phyloP scores from a whole-genome alignment of 2,797 vertebrate species.

The Lepus oiostolus region DNA sequence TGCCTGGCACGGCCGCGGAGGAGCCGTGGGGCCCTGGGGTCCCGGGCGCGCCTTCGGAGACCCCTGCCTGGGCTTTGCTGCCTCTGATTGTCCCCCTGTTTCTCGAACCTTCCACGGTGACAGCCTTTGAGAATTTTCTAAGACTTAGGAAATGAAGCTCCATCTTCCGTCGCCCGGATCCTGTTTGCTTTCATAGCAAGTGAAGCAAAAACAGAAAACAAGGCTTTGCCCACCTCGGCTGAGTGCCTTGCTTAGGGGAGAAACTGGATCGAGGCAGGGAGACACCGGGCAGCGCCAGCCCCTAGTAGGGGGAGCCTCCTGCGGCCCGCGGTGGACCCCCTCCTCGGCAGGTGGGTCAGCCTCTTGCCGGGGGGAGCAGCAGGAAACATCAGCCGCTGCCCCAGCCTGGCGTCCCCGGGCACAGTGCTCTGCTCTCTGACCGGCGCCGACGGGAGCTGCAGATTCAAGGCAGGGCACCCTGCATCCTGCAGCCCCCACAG shows the following conservation, averaged over 20 bases:
- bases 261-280: not conserved
- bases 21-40: not conserved
- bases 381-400: no score
- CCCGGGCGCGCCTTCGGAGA: not conserved
- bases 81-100: not conserved
- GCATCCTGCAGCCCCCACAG: not conserved
- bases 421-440: not conserved
- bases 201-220: not conserved
- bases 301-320: not conserved
- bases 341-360: no score
- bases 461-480: not conserved
- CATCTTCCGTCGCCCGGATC: not conserved
- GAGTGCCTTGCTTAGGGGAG: not conserved
- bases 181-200: slow-evolving; percentile 3
- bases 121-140: slow-evolving; percentile 6
- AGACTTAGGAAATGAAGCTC: not conserved
- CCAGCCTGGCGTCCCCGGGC: not conserved
- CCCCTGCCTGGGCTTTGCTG: not conserved
- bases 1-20: not conserved
- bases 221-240: not conserved
- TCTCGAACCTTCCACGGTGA: not conserved
- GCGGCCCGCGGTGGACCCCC: not conserved
- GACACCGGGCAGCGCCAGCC: not conserved
- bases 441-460: not conserved
- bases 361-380: no score